Conservation (phyloP, 2,113 vertebrate genomes). For the Rynchops niger region DNA sequence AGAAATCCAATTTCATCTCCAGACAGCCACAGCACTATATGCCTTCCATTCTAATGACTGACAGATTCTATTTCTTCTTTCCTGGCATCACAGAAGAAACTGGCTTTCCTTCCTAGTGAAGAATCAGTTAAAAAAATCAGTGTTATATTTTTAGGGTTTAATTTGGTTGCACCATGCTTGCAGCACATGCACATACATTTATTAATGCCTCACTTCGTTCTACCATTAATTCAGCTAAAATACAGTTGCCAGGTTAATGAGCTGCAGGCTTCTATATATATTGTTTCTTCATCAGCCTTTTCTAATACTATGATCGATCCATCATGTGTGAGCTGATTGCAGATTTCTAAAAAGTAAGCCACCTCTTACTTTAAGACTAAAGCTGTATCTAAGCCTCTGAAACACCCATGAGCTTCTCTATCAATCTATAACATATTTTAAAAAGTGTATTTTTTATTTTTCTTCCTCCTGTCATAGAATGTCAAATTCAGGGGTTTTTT, state of each 20-base stretch:
- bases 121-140: background rate
- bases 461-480: background rate
- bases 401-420: background rate
- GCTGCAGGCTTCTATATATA: background rate
- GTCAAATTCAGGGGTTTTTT: background rate
- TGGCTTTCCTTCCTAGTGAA: background rate
- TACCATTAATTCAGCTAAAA: background rate
- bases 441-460: background rate
- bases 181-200: background rate
- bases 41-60: slow-evolving; percentile 72
- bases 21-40: slow-evolving; percentile 39
- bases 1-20: slow-evolving; percentile 74
- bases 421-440: background rate
- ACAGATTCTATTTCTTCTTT: slow-evolving; percentile 41
- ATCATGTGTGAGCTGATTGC: background rate
- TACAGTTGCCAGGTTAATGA: background rate
- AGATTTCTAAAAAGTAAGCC: background rate
- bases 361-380: background rate
- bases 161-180: background rate
- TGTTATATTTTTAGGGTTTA: background rate
- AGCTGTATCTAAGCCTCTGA: background rate
- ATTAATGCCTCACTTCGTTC: background rate
- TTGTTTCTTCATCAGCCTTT: background rate
- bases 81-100: background rate
- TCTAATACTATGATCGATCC: background rate